Percentiles rank a stretch among this genome's conserved stretches.
Conservation (phyloP, 2,888 invertebrate genomes). For the Stenoptilia bipunctidactyla region DNA sequence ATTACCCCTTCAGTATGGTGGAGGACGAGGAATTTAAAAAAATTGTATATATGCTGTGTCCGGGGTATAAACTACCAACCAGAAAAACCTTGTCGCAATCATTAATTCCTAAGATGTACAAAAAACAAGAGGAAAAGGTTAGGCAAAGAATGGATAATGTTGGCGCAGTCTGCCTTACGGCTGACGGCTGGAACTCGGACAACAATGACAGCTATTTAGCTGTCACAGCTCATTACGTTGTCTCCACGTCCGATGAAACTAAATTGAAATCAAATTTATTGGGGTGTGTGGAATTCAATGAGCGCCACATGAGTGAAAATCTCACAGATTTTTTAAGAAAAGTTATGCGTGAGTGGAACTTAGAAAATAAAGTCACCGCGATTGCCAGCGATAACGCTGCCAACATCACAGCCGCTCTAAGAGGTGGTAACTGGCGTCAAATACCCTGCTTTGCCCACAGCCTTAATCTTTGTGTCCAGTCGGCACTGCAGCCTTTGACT, state of each 20-base stretch:
- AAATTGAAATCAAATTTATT: background rate
- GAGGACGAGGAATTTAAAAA: background rate
- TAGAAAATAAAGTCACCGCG: conserved; percentile 1
- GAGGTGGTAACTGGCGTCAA: conserved; percentile 13
- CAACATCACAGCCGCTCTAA: conserved; percentile 15
- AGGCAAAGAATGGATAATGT: conserved; percentile 6
- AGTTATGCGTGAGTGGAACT: conserved; percentile 2
- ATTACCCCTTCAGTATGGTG: conserved; percentile 12
- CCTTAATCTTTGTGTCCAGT: conserved; percentile 13
- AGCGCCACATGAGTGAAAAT: conserved; percentile 1
- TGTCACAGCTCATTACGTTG: conserved; percentile 11
- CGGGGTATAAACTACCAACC: background rate
- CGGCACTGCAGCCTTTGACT: background rate
- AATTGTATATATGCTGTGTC: background rate
- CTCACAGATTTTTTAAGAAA: background rate
- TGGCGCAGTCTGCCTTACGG: conserved; percentile 8
- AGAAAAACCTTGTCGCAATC: conserved; percentile 2
- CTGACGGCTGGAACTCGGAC: conserved; percentile 11
- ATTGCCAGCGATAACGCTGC: conserved; percentile 15
- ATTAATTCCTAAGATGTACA: background rate
- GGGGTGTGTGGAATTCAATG: conserved; percentile 2
- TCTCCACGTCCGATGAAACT: background rate
- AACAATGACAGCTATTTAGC: conserved; percentile 10
- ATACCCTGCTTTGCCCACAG: conserved; percentile 14
- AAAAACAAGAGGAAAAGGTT: conserved; percentile 1